A percentile compares a stretch with the other conserved stretches of the same genome.
Evolutionary conservation across 2,797 vertebrate species (phyloP).

Genomic region (Labeo calbasu): DNA sequence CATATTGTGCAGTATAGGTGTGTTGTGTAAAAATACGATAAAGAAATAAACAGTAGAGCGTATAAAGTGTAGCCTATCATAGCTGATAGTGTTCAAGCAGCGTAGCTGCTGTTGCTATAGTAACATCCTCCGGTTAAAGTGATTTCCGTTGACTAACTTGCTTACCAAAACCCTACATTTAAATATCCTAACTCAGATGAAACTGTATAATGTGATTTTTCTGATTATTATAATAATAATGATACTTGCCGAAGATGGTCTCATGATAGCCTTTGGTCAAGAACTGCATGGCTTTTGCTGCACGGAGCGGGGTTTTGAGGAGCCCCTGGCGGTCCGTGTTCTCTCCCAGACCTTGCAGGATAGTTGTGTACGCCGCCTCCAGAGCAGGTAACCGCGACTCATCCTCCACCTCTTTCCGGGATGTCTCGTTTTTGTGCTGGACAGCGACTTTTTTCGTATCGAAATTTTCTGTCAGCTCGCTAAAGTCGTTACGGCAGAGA

Average conservation of each 20-base stretch:
- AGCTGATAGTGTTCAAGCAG: background rate
- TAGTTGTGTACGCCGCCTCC: constrained; percentile 79
- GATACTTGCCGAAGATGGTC: constrained; percentile 73
- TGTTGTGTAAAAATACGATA: background rate
- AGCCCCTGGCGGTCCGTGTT: constrained; percentile 82
- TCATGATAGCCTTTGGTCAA: constrained; percentile 87
- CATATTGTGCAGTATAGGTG: background rate
- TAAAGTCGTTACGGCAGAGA: constrained; percentile 67
- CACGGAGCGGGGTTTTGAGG: constrained; percentile 80
- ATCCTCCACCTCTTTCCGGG: constrained; percentile 72
- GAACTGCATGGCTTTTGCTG: constrained; percentile 86
- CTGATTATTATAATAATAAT: background rate
- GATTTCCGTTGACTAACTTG: background rate
- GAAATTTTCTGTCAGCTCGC: constrained; percentile 62
- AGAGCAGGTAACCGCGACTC: constrained; percentile 68
- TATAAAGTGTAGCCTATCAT: background rate
- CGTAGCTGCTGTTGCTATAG: constrained; percentile 1
- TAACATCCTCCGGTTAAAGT: background rate
- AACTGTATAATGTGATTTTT: background rate
- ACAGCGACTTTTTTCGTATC: constrained; percentile 69
- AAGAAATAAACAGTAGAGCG: background rate
- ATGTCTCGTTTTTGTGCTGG: constrained; percentile 68
- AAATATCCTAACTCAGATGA: background rate
- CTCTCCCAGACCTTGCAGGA: constrained; percentile 83
- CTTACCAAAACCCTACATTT: background rate